Evolutionary conservation across 1,140 invertebrate species (phyloP), one percentile per base, ranked within the genome.

Genomic region (Acromyrmex charruanus): DNA sequence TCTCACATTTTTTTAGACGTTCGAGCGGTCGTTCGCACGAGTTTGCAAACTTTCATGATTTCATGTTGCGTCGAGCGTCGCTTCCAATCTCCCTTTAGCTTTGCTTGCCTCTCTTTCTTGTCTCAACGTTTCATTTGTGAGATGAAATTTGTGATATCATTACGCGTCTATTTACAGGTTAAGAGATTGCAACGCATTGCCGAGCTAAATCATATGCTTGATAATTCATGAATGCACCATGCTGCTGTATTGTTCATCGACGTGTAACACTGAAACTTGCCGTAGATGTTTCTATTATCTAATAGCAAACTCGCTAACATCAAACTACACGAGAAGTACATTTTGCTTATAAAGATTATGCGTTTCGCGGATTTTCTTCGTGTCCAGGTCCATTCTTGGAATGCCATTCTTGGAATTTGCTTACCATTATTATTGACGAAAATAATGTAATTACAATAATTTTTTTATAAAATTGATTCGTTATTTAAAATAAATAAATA

Each of bases 31-130:
- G 86, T 90, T 90, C 63, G 61, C 88, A 75, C 85, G 85, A 90
- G 88, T 90, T 90, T 84, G 87, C 90, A 3, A 88, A 91, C 80
- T 90, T 90, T 90, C 85, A 71, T 81, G 89, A 90, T 88, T 90
- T 69, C 53, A 79, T 35, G 72, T 66, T 77, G 69, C 39, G 9
- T 39, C 39, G 7, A 7, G 39, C 89, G 28, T 51, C 65, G 44
- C 31, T 63, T 86, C 68, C 55, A 58, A 85, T 39, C 66, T 71
- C 55, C 49, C 59, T 75, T 88, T 59, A 68, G 31, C 12, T 31
- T 49, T 5, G 25, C 55, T 51, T 2, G 35, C 49, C 86, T 77
- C 88, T 88, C 88, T 89, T 91, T 93, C 85, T 89, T 89, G 82
- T 88, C 90, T 81, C 68, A 80, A 35, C 86, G 86, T 93, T 85